These are phyloP conservation scores for Cossypha polioptera DNA, from an alignment of 2,797 vertebrate genomes.

Conservation along the genomic window DNA sequence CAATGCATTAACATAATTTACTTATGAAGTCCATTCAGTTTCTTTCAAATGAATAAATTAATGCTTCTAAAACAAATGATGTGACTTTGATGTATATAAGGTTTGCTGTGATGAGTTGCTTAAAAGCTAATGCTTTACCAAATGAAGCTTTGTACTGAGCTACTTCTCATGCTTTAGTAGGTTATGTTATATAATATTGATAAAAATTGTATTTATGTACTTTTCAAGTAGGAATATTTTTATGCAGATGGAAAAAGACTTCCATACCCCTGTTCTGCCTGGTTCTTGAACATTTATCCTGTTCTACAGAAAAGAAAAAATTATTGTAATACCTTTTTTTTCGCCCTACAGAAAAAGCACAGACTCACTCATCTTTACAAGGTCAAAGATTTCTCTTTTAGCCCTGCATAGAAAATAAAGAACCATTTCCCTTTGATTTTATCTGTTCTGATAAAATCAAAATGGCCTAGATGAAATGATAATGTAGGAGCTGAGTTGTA, in stretches of 20 bases:
- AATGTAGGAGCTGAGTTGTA: background rate
- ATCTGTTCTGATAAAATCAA: background rate
- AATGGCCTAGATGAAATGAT: background rate
- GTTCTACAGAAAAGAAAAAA: background rate
- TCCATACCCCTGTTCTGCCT: background rate
- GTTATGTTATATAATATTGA: background rate
- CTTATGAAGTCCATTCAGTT: background rate
- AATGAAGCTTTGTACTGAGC: background rate
- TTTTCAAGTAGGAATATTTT: background rate
- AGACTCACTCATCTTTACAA: background rate
- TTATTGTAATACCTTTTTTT: background rate
- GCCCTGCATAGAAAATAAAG: background rate
- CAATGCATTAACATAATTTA: background rate
- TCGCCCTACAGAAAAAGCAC: background rate
- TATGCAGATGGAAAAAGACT: background rate
- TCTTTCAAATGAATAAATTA: background rate
- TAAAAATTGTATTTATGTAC: background rate
- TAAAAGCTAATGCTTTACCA: background rate
- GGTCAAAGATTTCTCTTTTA: background rate
- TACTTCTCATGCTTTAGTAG: background rate
- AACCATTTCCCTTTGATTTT: background rate
- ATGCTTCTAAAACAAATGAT: background rate
- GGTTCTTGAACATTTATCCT: background rate
- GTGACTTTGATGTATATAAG: background rate
- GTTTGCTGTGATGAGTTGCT: background rate